Percentiles rank a stretch among this genome's conserved stretches.
These are phyloP conservation scores for Lepidocyrtoides sp. DNA, from an alignment of 2,888 invertebrate genomes.

Conservation along the genomic window DNA sequence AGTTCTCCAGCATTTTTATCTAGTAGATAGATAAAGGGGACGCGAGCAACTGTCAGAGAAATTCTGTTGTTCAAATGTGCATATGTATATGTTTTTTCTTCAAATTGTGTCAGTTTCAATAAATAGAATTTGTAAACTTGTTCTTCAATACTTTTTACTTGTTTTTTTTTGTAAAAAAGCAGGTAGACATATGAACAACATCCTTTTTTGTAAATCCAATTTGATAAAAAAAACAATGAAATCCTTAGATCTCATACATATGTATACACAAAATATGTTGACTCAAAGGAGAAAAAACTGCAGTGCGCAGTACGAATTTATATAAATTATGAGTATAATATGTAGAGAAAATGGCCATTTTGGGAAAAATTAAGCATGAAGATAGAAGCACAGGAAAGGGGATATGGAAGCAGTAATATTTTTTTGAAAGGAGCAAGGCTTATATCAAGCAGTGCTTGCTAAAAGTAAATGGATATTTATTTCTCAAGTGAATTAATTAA, in stretches of 20 bases:
- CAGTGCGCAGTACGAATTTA: not conserved
- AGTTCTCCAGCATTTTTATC: not conserved
- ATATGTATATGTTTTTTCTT: not conserved
- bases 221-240: too few relatives aligned
- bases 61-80: not conserved
- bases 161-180: not conserved
- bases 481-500: conserved; percentile 9
- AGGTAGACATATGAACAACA: too few relatives aligned
- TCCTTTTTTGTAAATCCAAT: too few relatives aligned
- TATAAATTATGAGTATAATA: not conserved
- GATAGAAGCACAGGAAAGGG: not conserved
- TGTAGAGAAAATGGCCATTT: not conserved
- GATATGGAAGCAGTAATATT: not conserved
- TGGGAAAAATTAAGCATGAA: not conserved
- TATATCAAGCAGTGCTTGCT: too few relatives aligned
- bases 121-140: not conserved
- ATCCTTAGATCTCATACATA: too few relatives aligned
- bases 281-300: not conserved
- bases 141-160: not conserved
- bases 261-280: not conserved
- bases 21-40: not conserved
- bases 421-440: not conserved
- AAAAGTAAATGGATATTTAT: not conserved
- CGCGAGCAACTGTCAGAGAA: too few relatives aligned
- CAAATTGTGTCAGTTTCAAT: not conserved